Evolutionary conservation across 2,888 invertebrate species (phyloP), one percentile per base, ranked within the genome.

Genomic region (Deroplatys truncata): DNA sequence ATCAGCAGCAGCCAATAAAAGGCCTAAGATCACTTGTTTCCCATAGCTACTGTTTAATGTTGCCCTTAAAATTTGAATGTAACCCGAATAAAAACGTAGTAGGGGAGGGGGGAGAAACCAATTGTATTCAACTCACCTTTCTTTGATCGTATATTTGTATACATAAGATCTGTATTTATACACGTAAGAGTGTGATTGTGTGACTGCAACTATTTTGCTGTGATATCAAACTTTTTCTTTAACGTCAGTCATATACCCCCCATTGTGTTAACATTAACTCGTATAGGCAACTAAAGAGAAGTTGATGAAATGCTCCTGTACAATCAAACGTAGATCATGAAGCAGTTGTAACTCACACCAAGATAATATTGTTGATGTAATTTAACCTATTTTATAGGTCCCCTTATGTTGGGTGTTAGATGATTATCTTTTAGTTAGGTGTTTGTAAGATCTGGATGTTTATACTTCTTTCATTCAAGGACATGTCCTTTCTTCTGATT

Each of bases 261-360:
- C 7, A 3, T 72, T 72, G 20, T 72, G 56, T 72, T 72, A 72
- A 72, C 56, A 20, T 72, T 72, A 72, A 72, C 56, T 20, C 0
- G 56, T 28, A 13, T 87, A 87, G 83, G 31, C 35, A 87, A 87
- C n/a, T 29, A 43, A 90, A 20, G 20, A 72, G 4, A 89, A 90
- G 28, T 86, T 88, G 35, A 89, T 90, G 90, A 89, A 92, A 92
- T 92, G 92, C 93, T 93, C 92, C 92, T 92, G 93, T 92, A 93
- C 93, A 93, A 93, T 93, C 93, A 93, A 92, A 92, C 90, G 92
- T 93, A 93, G 92, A 92, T 90, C 84, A 83, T 88, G 88, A 72
- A 72, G 56, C 56, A 72, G 56, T 20, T 72, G 25, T 72, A 72
- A 72, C 56, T 43, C 20, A 20, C 56, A 72, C 56, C 4, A 72